Evolutionary conservation across 35 echinoderm and acorn worm species (phyloP).

Genomic region (Heliocidaris erythrogramma): DNA sequence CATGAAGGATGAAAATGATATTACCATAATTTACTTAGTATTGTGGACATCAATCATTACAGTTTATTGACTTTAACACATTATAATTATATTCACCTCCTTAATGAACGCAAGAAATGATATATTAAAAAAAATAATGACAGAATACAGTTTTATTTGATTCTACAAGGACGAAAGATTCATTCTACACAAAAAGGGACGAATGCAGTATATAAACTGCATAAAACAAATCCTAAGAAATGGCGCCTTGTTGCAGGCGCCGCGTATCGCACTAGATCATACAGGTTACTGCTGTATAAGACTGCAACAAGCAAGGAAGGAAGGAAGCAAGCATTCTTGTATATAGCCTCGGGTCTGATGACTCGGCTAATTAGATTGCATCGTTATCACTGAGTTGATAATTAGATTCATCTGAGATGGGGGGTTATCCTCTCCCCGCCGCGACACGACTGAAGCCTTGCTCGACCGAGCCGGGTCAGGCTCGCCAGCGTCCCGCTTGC

Average conservation of each 20-base stretch:
- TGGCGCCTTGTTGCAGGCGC: neutral
- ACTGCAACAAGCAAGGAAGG: neutral
- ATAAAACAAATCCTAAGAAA: neutral
- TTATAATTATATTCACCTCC: too few species aligned
- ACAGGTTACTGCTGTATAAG: neutral
- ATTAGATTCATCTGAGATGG: conserved; percentile 39
- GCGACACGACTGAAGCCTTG: neutral
- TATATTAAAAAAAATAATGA: too few species aligned
- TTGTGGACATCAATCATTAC: too few species aligned
- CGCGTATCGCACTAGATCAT: neutral
- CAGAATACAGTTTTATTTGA: too few species aligned
- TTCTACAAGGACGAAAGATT: too few species aligned
- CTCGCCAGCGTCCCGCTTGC: neutral
- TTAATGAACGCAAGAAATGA: too few species aligned
- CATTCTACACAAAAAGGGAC: too few species aligned
- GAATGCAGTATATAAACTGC: neutral
- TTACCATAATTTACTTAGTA: too few species aligned
- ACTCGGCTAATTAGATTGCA: conserved; percentile 34
- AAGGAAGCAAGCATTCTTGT: conserved; percentile 21
- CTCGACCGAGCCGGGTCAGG: neutral
- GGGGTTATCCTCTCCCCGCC: conserved; percentile 12
- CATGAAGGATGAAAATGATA: too few species aligned
- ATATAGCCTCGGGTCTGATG: conserved; percentile 21
- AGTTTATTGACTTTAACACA: too few species aligned
- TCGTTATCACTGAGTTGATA: conserved; percentile 38